Conservation (phyloP, 2,113 vertebrate genomes). For the Xiphorhynchus elegans region DNA sequence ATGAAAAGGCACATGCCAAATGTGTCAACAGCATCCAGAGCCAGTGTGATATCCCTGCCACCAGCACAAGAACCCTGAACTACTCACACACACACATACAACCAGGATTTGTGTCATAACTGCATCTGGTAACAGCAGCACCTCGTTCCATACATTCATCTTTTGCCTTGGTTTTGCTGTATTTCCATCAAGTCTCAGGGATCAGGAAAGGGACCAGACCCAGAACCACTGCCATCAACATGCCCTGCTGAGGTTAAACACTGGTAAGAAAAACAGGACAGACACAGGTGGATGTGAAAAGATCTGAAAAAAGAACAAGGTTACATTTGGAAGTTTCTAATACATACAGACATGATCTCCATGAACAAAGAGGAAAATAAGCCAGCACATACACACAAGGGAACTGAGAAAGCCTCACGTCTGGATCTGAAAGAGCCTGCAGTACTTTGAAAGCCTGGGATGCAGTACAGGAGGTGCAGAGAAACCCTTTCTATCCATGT, state of each 20-base stretch:
- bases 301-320: background rate
- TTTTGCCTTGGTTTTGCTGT: background rate
- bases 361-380: background rate
- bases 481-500: background rate
- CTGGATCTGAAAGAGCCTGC: background rate
- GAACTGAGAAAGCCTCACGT: background rate
- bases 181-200: background rate
- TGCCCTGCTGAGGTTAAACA: background rate
- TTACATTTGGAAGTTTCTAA: background rate
- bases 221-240: background rate
- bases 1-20: background rate
- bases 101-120: background rate
- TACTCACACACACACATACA: rapidly evolving
- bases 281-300: background rate
- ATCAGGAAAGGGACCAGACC: background rate
- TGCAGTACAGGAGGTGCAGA: background rate
- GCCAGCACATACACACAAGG: background rate
- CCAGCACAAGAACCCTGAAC: background rate
- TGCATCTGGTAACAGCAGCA: background rate
- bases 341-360: rapidly evolving
- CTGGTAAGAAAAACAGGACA: background rate
- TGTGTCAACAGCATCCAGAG: background rate
- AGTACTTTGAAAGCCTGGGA: background rate
- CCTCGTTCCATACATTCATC: background rate
- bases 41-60: rapidly evolving